Evolutionary conservation across 2,797 vertebrate genomes (phyloP).

Genomic region (Ispidina picta): DNA sequence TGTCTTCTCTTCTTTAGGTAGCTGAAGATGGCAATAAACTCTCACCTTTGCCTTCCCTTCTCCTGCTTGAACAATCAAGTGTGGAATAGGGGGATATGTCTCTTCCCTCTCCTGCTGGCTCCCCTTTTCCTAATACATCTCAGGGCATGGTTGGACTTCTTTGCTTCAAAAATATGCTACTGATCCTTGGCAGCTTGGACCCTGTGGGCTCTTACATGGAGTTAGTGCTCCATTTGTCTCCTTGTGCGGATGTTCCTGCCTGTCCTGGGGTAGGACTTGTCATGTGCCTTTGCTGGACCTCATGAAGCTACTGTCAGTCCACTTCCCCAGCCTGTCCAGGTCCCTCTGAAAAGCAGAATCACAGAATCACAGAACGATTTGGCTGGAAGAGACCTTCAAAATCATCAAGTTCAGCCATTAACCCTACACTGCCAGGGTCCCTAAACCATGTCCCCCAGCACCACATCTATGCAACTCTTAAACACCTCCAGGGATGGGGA

Average conservation of each 20-base stretch:
- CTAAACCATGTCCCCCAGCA: too few species aligned
- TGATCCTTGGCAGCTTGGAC: background rate
- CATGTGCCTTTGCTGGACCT: background rate
- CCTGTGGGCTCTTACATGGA: background rate
- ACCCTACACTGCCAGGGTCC: too few species aligned
- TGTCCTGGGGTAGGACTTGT: background rate
- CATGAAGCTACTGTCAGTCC: background rate
- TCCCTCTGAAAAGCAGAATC: background rate
- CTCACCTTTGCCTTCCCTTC: background rate
- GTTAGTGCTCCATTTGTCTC: background rate
- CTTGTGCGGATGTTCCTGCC: background rate
- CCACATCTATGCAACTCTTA: too few species aligned
- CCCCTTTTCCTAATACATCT: background rate
- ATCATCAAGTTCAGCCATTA: too few species aligned
- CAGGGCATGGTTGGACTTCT: background rate
- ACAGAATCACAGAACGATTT: too few species aligned
- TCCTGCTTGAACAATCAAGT: background rate
- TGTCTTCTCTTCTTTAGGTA: background rate
- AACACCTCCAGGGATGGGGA: too few species aligned
- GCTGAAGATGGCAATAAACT: background rate
- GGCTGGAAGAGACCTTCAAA: too few species aligned
- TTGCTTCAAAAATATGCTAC: background rate
- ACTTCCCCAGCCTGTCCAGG: background rate
- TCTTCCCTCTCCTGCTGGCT: background rate
- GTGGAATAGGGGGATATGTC: background rate